Percentiles rank a stretch among this genome's conserved stretches.
phyloP scores from a whole-genome alignment of 2,797 vertebrate genomes.

The Anas georgica region DNA sequence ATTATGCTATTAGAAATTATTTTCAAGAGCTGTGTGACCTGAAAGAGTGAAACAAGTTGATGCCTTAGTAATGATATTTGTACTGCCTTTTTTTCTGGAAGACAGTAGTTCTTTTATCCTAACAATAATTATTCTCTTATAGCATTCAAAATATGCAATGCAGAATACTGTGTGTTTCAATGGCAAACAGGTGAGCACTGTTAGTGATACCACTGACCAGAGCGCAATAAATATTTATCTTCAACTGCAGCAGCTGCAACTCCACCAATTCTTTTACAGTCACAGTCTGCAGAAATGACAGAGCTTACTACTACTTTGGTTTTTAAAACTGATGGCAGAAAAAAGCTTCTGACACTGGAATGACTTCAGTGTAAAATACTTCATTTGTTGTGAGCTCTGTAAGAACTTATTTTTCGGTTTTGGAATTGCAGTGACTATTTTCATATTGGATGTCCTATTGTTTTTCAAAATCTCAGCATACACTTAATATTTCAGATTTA shows the following conservation, averaged over 20 bases:
- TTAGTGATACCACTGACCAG: neutral
- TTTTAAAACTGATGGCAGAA: neutral
- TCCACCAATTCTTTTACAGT: neutral
- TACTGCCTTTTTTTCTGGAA: neutral
- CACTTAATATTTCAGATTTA: neutral
- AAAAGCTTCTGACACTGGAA: slow-evolving; percentile 6
- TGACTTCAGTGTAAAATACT: neutral
- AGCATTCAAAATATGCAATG: neutral
- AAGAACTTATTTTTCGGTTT: neutral
- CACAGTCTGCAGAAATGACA: neutral
- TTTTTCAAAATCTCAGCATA: neutral
- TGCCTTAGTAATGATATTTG: neutral
- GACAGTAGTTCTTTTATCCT: neutral
- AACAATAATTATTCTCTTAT: neutral
- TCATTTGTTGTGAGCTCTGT: neutral
- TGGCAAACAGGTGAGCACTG: neutral
- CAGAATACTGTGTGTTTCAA: neutral
- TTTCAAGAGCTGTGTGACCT: neutral
- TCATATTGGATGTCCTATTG: neutral
- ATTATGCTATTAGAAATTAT: neutral
- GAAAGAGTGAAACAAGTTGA: neutral
- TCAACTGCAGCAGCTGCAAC: neutral
- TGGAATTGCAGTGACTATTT: neutral
- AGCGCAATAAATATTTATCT: neutral
- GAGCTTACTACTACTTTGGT: neutral